These are phyloP conservation scores for Muscicapa striata DNA, from an alignment of 2,797 vertebrate genomes.

Conservation along the genomic window DNA sequence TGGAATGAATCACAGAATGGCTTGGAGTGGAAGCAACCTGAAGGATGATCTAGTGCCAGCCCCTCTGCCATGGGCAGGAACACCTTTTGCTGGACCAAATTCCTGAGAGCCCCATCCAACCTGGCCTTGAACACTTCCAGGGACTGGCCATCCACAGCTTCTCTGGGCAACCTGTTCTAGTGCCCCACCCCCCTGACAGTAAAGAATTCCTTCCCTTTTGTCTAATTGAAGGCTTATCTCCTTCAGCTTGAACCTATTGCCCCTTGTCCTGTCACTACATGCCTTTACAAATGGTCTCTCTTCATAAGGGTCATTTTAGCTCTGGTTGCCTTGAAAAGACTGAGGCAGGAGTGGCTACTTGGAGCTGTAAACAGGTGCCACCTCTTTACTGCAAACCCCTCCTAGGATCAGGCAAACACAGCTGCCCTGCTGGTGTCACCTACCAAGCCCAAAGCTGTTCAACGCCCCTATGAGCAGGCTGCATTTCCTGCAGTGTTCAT, in stretches of 20 bases:
- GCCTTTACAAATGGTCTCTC: neutral
- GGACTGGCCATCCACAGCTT: neutral
- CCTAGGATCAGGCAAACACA: neutral
- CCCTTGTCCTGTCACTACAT: neutral
- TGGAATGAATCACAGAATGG: neutral
- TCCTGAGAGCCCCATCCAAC: neutral
- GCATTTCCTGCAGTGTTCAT: neutral
- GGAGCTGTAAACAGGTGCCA: neutral
- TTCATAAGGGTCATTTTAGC: neutral
- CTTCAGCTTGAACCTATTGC: neutral
- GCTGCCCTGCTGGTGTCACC: neutral
- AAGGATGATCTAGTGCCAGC: neutral
- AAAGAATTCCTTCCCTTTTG: neutral
- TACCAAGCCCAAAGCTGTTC: neutral
- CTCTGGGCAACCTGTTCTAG: neutral
- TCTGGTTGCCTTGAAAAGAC: neutral
- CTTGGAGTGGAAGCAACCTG: accelerated
- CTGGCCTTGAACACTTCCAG: neutral
- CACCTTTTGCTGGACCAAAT: neutral
- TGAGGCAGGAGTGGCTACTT: neutral
- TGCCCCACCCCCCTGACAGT: neutral
- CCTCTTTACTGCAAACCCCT: neutral
- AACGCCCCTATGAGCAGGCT: neutral
- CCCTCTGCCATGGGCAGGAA: neutral
- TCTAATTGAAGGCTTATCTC: neutral